Percentiles rank a stretch among this genome's conserved stretches.
Evolutionary conservation across 2,888 invertebrate genomes (phyloP).

Genomic region (Hypolimnas misippus): DNA sequence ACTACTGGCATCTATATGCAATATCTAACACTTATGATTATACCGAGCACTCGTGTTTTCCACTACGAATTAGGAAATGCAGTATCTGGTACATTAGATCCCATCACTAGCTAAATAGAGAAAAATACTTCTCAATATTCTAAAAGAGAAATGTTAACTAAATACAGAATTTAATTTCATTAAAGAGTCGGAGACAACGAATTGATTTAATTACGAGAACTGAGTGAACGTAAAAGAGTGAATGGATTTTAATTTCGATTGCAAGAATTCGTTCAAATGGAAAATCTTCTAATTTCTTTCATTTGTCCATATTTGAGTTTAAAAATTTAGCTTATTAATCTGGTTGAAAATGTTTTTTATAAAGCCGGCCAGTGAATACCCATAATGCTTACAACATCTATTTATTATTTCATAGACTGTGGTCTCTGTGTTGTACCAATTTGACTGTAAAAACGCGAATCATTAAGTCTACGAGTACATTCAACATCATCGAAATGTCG

Average conservation of each 20-base stretch:
- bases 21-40: too few species aligned
- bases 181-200: constrained; percentile 28
- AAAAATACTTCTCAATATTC: background rate
- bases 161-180: constrained; percentile 4
- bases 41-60: too few species aligned
- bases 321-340: background rate
- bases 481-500: too few species aligned
- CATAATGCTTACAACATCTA: background rate
- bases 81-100: too few species aligned
- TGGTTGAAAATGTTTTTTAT: background rate
- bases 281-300: constrained; percentile 24
- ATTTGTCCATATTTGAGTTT: background rate
- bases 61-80: too few species aligned
- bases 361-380: background rate
- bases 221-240: constrained; percentile 15
- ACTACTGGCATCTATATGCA: too few species aligned
- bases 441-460: too few species aligned
- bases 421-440: too few species aligned
- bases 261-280: constrained; percentile 27
- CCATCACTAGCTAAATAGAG: too few species aligned
- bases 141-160: background rate
- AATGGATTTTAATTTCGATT: constrained; percentile 30
- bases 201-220: constrained; percentile 27
- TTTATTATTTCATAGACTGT: too few species aligned
- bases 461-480: too few species aligned